These are phyloP conservation scores for Tortricodes alternella DNA, from an alignment of 2,888 invertebrate species.

Conservation along the genomic window DNA sequence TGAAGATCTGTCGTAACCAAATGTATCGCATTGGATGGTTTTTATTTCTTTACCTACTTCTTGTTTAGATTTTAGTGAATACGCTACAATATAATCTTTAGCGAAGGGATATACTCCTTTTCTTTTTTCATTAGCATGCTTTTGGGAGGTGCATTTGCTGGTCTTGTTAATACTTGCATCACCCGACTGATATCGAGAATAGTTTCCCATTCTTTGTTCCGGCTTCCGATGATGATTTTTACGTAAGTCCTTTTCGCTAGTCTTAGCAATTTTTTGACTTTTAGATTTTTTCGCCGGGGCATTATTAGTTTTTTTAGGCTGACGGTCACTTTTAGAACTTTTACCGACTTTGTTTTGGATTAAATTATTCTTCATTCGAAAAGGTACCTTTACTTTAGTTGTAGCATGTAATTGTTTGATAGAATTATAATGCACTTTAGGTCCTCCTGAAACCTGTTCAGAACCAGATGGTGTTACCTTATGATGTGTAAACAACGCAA, in stretches of 20 bases:
- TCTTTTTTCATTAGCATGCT: background rate
- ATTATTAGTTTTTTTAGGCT: background rate
- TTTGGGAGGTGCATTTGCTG: background rate
- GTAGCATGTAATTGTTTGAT: background rate
- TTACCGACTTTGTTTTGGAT: background rate
- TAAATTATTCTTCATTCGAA: background rate
- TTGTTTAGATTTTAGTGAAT: too few species aligned
- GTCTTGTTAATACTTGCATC: background rate
- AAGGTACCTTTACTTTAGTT: background rate
- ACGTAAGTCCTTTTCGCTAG: background rate
- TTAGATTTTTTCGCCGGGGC: background rate
- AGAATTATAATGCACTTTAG: background rate
- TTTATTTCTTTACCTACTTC: too few species aligned
- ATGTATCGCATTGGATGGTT: too few species aligned
- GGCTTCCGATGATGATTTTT: background rate
- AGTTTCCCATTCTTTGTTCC: background rate
- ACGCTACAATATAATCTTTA: background rate
- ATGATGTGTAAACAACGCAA: background rate
- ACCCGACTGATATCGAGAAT: background rate
- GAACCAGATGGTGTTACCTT: background rate
- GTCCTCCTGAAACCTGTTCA: background rate
- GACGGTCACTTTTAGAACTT: background rate
- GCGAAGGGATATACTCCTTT: background rate
- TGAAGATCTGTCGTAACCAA: too few species aligned
- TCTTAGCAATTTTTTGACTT: background rate